phyloP scores from a whole-genome alignment of 1,140 invertebrate species.

The Ladona fulva region DNA sequence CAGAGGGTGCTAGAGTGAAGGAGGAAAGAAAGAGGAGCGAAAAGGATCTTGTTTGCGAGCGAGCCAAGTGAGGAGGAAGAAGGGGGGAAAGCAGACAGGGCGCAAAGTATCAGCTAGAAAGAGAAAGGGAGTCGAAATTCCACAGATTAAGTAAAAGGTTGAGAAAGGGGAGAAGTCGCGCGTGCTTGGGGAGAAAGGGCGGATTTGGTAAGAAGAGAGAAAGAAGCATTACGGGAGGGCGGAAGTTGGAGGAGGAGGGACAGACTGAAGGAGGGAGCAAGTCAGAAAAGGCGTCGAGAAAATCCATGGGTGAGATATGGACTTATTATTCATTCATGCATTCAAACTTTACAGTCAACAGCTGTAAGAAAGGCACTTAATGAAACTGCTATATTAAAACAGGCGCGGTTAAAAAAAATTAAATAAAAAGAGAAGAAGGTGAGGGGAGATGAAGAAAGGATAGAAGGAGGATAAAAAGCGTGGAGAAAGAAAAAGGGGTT shows the following conservation, averaged over 20 bases:
- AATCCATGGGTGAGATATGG: conserved; percentile 14
- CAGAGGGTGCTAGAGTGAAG: conserved; percentile 8
- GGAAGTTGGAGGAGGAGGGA: not conserved
- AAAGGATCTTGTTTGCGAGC: not conserved
- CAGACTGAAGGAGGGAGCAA: not conserved
- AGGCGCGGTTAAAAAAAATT: not conserved
- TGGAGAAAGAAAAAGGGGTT: not conserved
- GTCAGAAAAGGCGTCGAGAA: not conserved
- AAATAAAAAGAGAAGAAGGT: not conserved
- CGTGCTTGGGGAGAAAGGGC: too few relatives aligned
- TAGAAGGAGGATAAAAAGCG: not conserved
- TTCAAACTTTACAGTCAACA: conserved; percentile 15
- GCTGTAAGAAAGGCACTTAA: conserved; percentile 18
- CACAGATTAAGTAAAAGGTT: not conserved
- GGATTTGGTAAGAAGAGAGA: not conserved
- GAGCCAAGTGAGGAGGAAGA: not conserved
- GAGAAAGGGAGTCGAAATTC: not conserved
- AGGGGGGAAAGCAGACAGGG: not conserved
- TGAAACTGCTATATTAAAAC: conserved; percentile 18
- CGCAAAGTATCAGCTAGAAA: not conserved
- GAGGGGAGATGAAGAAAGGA: not conserved
- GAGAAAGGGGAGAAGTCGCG: not conserved
- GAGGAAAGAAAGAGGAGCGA: not conserved
- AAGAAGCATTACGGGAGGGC: not conserved
- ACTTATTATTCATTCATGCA: conserved; percentile 17